Evolutionary conservation across 2,113 vertebrate species (phyloP).

Genomic region (Mobula birostris): DNA sequence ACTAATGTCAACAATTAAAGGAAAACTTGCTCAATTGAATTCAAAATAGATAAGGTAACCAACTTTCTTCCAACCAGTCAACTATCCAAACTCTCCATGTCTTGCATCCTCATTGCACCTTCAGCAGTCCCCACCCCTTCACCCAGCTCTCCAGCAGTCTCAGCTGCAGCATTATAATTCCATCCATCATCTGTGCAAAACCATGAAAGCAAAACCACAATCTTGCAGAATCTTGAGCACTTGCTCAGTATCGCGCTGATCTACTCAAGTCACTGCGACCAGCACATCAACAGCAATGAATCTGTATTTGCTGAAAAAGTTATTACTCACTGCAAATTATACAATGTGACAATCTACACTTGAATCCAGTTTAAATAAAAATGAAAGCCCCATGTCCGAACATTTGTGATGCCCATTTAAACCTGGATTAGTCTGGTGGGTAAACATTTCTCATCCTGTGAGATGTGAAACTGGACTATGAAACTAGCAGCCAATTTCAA

Average conservation of each 20-base stretch:
- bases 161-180: background rate
- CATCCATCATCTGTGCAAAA: constrained; percentile 15
- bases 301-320: background rate
- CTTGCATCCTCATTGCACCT: too few species aligned
- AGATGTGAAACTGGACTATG: background rate
- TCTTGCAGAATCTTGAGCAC: constrained; percentile 19
- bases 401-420: background rate
- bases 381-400: background rate
- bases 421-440: background rate
- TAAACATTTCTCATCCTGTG: background rate
- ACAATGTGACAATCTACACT: background rate
- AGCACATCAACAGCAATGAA: background rate
- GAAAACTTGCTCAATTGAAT: background rate
- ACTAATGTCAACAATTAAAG: background rate
- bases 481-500: background rate
- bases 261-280: background rate
- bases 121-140: background rate
- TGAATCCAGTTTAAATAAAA: background rate
- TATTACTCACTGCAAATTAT: background rate
- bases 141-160: background rate
- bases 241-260: background rate
- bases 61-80: background rate
- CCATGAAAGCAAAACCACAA: constrained; percentile 30
- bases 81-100: too few species aligned
- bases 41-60: background rate